Percentiles rank a stretch among this genome's conserved stretches.
These are phyloP conservation scores for Melipona quadrifasciata DNA, from an alignment of 1,140 invertebrate genomes.

Conservation along the genomic window DNA sequence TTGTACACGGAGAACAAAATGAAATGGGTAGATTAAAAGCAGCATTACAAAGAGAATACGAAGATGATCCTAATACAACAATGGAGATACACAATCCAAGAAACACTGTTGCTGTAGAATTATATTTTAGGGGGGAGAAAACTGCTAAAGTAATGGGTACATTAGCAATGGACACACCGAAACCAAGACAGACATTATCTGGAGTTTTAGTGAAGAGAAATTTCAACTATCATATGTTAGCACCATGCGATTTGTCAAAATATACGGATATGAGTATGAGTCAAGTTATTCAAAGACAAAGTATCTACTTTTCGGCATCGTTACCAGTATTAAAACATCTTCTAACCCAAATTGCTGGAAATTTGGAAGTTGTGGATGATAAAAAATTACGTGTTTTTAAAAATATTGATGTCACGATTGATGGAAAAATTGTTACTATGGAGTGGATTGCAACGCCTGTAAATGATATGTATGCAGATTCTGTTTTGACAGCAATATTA, in stretches of 20 bases:
- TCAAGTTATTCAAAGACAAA: slow-evolving; percentile 94
- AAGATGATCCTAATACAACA: slow-evolving; percentile 92
- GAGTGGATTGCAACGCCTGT: slow-evolving; percentile 98
- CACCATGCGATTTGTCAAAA: slow-evolving; percentile 94
- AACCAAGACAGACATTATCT: slow-evolving; percentile 90
- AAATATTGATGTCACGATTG: slow-evolving; percentile 91
- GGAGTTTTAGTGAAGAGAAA: slow-evolving; percentile 98
- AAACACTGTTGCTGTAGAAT: slow-evolving; percentile 95
- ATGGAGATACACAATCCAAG: slow-evolving; percentile 97
- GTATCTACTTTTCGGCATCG: slow-evolving; percentile 92
- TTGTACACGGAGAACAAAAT: slow-evolving; percentile 99
- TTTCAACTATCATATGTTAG: slow-evolving; percentile 98
- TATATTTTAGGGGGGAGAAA: slow-evolving; percentile 98
- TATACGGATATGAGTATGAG: slow-evolving; percentile 98
- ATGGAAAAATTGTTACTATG: slow-evolving; percentile 91
- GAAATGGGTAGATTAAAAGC: slow-evolving; percentile 98
- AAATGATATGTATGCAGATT: slow-evolving; percentile 99
- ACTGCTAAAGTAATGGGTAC: slow-evolving; percentile 98
- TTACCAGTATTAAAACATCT: slow-evolving; percentile 91
- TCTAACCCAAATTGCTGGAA: slow-evolving; percentile 91
- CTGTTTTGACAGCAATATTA: slow-evolving; percentile 92
- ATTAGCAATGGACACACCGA: slow-evolving; percentile 91
- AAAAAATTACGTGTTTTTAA: slow-evolving; percentile 89
- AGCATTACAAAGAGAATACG: slow-evolving; percentile 96
- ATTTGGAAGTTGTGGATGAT: slow-evolving; percentile 89